phyloP scores from a whole-genome alignment of 2,888 invertebrate species.

The Drosophila cognata region DNA sequence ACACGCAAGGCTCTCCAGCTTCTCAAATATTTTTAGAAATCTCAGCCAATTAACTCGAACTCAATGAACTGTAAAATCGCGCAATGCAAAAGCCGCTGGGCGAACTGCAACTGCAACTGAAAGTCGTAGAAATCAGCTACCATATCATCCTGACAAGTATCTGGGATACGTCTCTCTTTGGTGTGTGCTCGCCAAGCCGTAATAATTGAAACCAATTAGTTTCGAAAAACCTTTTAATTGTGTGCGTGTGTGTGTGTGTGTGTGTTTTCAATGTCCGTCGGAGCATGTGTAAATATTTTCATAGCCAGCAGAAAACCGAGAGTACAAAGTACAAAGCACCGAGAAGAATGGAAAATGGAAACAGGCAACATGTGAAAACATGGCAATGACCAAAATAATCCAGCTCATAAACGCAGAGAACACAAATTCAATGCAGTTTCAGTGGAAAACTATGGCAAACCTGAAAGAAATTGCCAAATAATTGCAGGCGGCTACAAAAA shows the following conservation, averaged over 20 bases:
- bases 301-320: constrained; percentile 54
- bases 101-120: not conserved
- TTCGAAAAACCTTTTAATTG: constrained; percentile 80
- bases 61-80: constrained; percentile 72
- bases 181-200: constrained; percentile 65
- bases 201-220: constrained; percentile 83
- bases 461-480: constrained; percentile 71
- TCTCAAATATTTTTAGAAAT: constrained; percentile 5
- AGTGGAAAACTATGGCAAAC: constrained; percentile 23
- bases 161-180: constrained; percentile 46
- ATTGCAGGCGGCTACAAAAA: constrained; percentile 60
- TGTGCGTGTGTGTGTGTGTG: constrained; percentile 60
- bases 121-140: constrained; percentile 26
- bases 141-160: constrained; percentile 46
- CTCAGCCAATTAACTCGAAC: constrained; percentile 73
- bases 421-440: constrained; percentile 56
- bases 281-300: constrained; percentile 76
- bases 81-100: constrained; percentile 63
- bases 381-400: constrained; percentile 80
- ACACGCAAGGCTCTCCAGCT: not conserved
- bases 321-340: constrained; percentile 46
- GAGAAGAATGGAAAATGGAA: constrained; percentile 23
- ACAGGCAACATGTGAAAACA: constrained; percentile 72
- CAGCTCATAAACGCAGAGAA: constrained; percentile 35
- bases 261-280: constrained; percentile 52